Percentiles rank a stretch among this genome's conserved stretches.
phyloP scores from a whole-genome alignment of 2,888 invertebrate genomes.

The Dastarcus helophoroides region DNA sequence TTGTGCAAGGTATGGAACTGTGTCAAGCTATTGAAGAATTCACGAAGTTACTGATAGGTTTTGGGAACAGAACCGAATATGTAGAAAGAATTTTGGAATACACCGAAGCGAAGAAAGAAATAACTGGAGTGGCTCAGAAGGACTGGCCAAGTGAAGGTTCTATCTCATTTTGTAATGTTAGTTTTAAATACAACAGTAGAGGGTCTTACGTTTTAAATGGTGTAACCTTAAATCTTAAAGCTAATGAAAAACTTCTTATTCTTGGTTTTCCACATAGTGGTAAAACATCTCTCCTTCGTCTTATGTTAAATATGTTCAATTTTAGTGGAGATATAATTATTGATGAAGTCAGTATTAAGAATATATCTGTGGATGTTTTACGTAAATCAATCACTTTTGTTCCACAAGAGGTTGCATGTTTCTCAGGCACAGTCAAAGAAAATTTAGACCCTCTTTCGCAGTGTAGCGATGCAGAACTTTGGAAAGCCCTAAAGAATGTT shows the following conservation, averaged over 20 bases:
- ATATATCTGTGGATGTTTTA: conserved; percentile 17
- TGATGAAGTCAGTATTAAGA: conserved; percentile 54
- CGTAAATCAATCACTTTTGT: conserved; percentile 62
- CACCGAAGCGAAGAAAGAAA: conserved; percentile 37
- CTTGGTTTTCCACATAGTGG: conserved; percentile 78
- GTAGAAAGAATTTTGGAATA: conserved; percentile 64
- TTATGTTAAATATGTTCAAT: conserved; percentile 48
- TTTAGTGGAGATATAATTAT: conserved; percentile 45
- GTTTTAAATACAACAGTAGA: conserved; percentile 56
- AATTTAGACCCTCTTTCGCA: conserved; percentile 81
- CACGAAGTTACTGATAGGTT: conserved; percentile 70
- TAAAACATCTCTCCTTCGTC: conserved; percentile 63
- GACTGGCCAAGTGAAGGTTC: conserved; percentile 61
- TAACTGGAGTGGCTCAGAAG: conserved; percentile 31
- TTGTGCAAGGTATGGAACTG: conserved; percentile 64
- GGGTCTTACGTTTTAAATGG: conserved; percentile 38
- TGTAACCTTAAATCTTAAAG: conserved; percentile 7
- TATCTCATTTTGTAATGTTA: conserved; percentile 55
- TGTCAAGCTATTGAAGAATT: conserved; percentile 51
- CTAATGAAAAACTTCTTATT: conserved; percentile 61
- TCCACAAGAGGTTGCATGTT: conserved; percentile 75
- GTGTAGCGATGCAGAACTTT: conserved; percentile 63
- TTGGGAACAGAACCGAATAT: conserved; percentile 68
- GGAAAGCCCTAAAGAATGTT: conserved; percentile 72
- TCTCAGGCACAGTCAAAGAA: conserved; percentile 73